Percentiles rank a stretch among this genome's conserved stretches.
These are phyloP conservation scores for Saguinus midas DNA, from an alignment of 2,113 vertebrate genomes.

Conservation along the genomic window DNA sequence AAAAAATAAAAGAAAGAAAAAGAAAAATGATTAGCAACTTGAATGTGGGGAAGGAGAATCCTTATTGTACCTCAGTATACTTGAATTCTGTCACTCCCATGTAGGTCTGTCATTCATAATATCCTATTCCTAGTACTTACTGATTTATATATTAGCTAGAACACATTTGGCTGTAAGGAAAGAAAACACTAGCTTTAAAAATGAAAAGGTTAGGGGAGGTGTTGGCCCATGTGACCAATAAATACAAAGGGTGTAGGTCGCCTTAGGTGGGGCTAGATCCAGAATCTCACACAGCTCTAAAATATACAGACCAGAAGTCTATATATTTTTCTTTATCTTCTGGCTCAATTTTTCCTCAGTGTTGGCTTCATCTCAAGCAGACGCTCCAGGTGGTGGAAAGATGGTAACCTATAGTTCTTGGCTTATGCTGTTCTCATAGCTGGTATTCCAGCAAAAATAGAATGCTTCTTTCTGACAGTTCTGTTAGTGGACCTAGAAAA, in stretches of 20 bases:
- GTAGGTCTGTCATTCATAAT: background rate
- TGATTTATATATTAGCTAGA: background rate
- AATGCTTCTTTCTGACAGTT: background rate
- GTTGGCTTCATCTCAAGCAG: conserved; percentile 19
- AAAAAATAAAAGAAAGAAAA: too few relatives aligned
- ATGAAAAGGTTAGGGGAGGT: background rate
- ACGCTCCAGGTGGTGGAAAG: background rate
- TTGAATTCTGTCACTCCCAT: conserved; percentile 12
- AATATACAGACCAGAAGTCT: background rate
- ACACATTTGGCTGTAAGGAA: conserved; percentile 2
- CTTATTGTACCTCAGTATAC: background rate
- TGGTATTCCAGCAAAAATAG: conserved; percentile 13
- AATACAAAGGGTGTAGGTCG: background rate
- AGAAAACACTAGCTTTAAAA: background rate
- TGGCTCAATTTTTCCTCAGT: background rate
- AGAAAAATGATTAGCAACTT: background rate
- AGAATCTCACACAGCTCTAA: background rate
- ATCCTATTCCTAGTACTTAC: background rate
- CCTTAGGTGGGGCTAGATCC: background rate
- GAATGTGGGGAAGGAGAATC: background rate
- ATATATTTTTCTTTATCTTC: background rate
- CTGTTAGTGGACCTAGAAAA: background rate
- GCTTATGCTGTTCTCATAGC: background rate
- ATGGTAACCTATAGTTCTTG: background rate
- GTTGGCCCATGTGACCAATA: background rate